Base-by-base conservation (phyloP, 2,797 vertebrate genomes). In the Danio albolineatus region DNA sequence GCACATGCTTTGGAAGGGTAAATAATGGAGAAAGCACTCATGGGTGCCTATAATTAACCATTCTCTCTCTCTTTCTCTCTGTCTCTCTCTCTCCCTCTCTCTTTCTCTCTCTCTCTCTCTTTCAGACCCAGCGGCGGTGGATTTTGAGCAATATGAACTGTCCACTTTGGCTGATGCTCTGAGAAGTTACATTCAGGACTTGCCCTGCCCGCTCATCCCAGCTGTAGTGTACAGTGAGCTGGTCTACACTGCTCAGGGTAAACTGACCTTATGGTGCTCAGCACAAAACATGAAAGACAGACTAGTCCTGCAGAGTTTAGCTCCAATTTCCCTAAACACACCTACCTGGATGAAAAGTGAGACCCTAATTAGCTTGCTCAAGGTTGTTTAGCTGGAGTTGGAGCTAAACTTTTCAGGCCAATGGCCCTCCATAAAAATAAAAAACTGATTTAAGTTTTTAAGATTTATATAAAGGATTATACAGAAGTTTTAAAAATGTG, bases 181-280 rank as follows among this genome's bases (percentile, higher is more conserved):
- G 53, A 89, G 89, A 85, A 85, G 75, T 60, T 92, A 92, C 82
- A 87, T 93, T 73, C 88, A 88, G 86, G 90, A 91, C 57, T 85
- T 93, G 76, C 84, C 88, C 2, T 85, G 76, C 78, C 89, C 91
- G 39, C 78, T 93, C 84, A 84, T 93, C 75, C 92, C 93, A 6
- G 78, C 87, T 36, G 21, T 80, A 0, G 85, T 93, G 86, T 92
- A 92, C 90, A 92, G 89, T 66, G 92, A 93, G 82, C 89, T 94
- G 83, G 88, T 93, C 82, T 91, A 92, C 88, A 90, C 91, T 4
- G 91, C 90, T 84, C 91, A 93, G 91, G 93, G 92, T 93, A 89
- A 81, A 81, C 36, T 19, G 21, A 28, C 21, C 10, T 44, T 14
- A 28, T 17, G 46, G 14, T 73, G 7, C 48, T 12, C 39, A 53